Percentiles rank a stretch among this genome's conserved stretches.
phyloP scores from a whole-genome alignment of 2,797 vertebrate species.

The Enteromius argenteus region DNA sequence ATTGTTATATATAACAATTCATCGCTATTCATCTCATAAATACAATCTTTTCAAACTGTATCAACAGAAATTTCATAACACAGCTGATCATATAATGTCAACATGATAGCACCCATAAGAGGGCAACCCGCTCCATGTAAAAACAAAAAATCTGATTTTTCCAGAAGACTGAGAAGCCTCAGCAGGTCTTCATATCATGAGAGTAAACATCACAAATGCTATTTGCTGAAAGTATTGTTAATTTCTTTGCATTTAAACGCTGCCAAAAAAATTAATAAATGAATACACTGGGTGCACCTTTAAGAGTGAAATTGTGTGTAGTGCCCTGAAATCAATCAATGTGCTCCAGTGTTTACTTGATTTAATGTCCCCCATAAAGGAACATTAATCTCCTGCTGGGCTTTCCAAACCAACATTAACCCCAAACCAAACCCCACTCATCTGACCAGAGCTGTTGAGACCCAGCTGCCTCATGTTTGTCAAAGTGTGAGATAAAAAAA shows the following conservation, averaged over 20 bases:
- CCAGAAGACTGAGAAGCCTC: not conserved
- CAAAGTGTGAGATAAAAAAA: not conserved
- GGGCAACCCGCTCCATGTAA: not conserved
- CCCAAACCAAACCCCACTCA: slow-evolving; percentile 1
- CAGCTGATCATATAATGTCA: not conserved
- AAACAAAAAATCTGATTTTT: not conserved
- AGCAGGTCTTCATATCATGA: not conserved
- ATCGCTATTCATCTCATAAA: not conserved
- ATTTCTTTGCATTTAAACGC: not conserved
- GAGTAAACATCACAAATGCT: not conserved
- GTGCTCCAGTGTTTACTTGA: slow-evolving; percentile 30
- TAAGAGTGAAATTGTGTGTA: not conserved
- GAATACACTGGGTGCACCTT: not conserved
- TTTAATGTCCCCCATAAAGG: slow-evolving; percentile 40
- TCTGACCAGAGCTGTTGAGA: slow-evolving; percentile 49
- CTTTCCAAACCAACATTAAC: slow-evolving; percentile 43
- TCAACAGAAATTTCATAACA: not conserved
- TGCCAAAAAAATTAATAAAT: not conserved
- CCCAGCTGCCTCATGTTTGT: slow-evolving; percentile 45
- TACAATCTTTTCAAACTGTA: not conserved
- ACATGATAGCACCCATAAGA: not conserved
- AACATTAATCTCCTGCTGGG: slow-evolving; percentile 36
- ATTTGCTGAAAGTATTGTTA: not conserved
- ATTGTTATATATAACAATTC: not conserved
- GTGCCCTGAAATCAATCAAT: slow-evolving; percentile 30